These are phyloP conservation scores for Stenoptilia bipunctidactyla DNA, from an alignment of 2,888 invertebrate genomes.

Conservation along the genomic window DNA sequence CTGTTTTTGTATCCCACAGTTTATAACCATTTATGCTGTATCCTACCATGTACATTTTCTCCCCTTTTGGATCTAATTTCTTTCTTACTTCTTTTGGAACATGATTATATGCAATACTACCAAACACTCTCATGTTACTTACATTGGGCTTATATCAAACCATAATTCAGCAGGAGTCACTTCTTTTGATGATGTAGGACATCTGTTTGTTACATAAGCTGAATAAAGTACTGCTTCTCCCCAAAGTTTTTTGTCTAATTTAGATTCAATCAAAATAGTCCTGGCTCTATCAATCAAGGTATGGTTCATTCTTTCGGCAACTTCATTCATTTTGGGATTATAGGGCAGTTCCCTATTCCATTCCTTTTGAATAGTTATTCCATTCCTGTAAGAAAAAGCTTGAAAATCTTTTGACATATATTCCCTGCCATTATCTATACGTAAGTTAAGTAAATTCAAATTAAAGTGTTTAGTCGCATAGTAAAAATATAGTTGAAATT, in stretches of 20 bases:
- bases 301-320: constrained; percentile 13
- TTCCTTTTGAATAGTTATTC: constrained; percentile 7
- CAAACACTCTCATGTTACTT: constrained; percentile 13
- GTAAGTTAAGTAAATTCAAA: constrained; percentile 8
- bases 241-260: constrained; percentile 8
- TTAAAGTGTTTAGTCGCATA: constrained; percentile 9
- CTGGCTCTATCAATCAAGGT: constrained; percentile 14
- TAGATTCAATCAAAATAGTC: constrained; percentile 12
- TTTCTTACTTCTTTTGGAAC: constrained; percentile 8
- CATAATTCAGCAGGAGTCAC: constrained; percentile 2
- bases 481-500: constrained; percentile 9
- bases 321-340: constrained; percentile 14
- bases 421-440: constrained; percentile 4
- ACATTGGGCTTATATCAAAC: constrained; percentile 2
- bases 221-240: constrained; percentile 9
- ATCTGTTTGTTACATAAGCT: constrained; percentile 1
- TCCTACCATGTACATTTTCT: not conserved
- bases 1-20: not conserved
- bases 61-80: constrained; percentile 3
- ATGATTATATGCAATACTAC: constrained; percentile 13
- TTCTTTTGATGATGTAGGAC: not conserved
- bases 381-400: constrained; percentile 6
- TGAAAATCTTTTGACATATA: constrained; percentile 4
- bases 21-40: not conserved
- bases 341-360: constrained; percentile 13